Evolutionary conservation across 2,113 vertebrate species (phyloP), one percentile per base, ranked within the genome.

Genomic region (Balaeniceps rex): DNA sequence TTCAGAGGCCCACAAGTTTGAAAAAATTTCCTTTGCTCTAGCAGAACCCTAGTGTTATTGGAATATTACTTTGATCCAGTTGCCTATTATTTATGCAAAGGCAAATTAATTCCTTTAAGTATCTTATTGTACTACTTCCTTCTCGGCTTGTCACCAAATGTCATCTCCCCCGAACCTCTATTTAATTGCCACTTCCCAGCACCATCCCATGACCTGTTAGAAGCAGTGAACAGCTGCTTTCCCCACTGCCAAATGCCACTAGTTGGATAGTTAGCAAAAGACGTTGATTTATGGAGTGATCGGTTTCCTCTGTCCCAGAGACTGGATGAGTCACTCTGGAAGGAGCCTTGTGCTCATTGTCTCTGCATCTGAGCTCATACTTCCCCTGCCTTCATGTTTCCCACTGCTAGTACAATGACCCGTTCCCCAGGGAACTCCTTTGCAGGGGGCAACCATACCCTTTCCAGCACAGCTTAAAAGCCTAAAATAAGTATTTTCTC

Each of bases 311-410:
- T 80, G 38, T 93, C 93, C 95, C 89, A 83, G 66, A 31, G 89
- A 86, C 78, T 91, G 91, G 66, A 60, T 96, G 97, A 97, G 89
- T 96, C 97, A 96, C 94, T 57, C 57, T 95, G 93, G 92, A 94
- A 90, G 84, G 87, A 96, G 91, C 81, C 89, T 93, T 74, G 66
- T 77, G 89, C 87, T 97, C 96, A 94, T 91, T 95, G 94, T 96
- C 93, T 93, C 91, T 55, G 51, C 52, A 11, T 88, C 89, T 94
- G 97, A 97, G 89, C 94, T 97, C 95, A 95, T 95, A 74, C 93
- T 95, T 97, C 95, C 97, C 89, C 78, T 93, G 94, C 91, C 93
- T 90, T 94, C 87, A 15, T 93, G 84, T 95, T 96, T 96, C 94
- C 84, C 95, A 91, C 66, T 94, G n/a, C 42, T 60, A 40, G 79